Base-by-base conservation (phyloP, 1,140 invertebrate genomes). In the Metopolophium dirhodum region DNA sequence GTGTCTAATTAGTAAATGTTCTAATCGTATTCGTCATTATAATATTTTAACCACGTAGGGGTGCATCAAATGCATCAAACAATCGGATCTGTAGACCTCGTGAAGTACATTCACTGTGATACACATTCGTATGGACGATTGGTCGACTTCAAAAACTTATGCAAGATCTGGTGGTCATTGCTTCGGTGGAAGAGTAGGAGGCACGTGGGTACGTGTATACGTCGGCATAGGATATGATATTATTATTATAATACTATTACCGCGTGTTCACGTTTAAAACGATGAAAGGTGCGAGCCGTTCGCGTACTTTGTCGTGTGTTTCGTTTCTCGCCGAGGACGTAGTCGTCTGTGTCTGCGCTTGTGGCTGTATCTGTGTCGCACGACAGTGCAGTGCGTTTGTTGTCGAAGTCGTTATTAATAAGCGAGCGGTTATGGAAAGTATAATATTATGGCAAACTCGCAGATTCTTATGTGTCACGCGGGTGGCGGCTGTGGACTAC, bases 71-170 rank as follows among this genome's bases (percentile, higher is more conserved):
- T 61, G 30, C 30, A 61, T 9, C 30, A 61, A 30, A 61, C 30
- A 9, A 61, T 61, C 11, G 30, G 9, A 61, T 30, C 9, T 0
- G 30, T 61, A 30, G 30, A 61, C 30, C 0, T 61, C 30, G 22
- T 30, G 26, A 0, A 4, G 26, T n/a, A n/a, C n/a, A n/a, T n/a
- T n/a, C n/a, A n/a, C n/a, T n/a, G 0, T 30, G 0, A 3, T 61
- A 61, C 11, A 51, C 14, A 51, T 18, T 51, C 11, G 14, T 51
- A 51, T 18, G 14, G 1, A 51, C 9, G 26, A 61, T 61, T 30
- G 9, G 57, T 61, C 57, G 26, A 30, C 0, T 61, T 61, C 4
- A 30, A 61, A 61, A 9, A 11, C 30, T 30, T 61, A 8, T 51
- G 49, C 7, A 61, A 8, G 2, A 30, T 61, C 14, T 6, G 30